These are phyloP conservation scores for Dasypogon diadema DNA, from an alignment of 2,888 invertebrate species.

Conservation along the genomic window DNA sequence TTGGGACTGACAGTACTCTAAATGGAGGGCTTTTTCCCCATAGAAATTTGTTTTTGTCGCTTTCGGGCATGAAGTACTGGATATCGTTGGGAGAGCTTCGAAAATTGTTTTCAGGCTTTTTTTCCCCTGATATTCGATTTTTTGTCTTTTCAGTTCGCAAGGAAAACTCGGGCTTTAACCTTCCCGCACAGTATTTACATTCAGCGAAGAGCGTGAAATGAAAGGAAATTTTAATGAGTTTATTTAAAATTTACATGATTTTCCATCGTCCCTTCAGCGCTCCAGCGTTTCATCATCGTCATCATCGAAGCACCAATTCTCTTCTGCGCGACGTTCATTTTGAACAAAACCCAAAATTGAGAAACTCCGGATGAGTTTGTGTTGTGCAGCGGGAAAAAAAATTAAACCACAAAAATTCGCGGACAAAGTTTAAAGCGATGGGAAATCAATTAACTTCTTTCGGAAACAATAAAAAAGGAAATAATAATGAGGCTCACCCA, in stretches of 20 bases:
- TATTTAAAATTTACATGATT: slow-evolving; percentile 53
- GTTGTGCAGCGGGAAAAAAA: background rate
- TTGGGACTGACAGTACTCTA: slow-evolving; percentile 57
- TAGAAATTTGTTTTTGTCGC: slow-evolving; percentile 33
- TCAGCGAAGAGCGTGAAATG: slow-evolving; percentile 44
- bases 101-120: slow-evolving; percentile 50
- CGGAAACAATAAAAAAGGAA: slow-evolving; percentile 1
- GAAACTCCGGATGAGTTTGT: background rate
- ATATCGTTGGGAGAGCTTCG: slow-evolving; percentile 36
- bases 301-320: background rate
- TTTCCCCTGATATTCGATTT: slow-evolving; percentile 31
- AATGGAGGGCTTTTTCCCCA: slow-evolving; percentile 49
- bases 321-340: too few species aligned
- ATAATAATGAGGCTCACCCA: background rate
- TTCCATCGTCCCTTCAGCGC: slow-evolving; percentile 30
- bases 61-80: slow-evolving; percentile 20
- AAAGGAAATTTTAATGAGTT: slow-evolving; percentile 53
- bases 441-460: slow-evolving; percentile 3
- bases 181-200: slow-evolving; percentile 30
- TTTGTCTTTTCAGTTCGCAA: slow-evolving; percentile 25
- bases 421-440: background rate
- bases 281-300: background rate
- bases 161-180: slow-evolving; percentile 25
- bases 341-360: background rate
- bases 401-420: background rate